phyloP scores from a whole-genome alignment of 1,140 invertebrate species.

The Cataglyphis hispanica region DNA sequence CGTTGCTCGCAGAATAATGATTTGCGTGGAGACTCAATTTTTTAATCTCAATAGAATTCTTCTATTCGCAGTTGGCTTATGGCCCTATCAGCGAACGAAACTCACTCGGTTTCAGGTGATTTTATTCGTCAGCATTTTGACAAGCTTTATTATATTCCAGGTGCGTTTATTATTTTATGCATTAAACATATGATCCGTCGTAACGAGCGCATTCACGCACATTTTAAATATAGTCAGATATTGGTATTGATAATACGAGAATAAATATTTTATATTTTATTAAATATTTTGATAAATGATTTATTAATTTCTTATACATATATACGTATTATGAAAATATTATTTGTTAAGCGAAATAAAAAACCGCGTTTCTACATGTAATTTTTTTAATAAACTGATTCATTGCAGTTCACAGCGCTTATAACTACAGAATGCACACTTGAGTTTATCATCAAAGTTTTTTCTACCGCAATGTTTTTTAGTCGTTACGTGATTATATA shows the following conservation, averaged over 20 bases:
- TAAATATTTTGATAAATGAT: not conserved
- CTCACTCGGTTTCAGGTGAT: not conserved
- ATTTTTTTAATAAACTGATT: too few species aligned
- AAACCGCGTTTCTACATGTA: too few species aligned
- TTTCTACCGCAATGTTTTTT: not conserved
- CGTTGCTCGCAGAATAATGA: not conserved
- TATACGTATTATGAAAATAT: too few species aligned
- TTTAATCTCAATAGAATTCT: not conserved
- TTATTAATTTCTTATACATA: not conserved
- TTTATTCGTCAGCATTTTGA: not conserved
- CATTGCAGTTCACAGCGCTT: not conserved
- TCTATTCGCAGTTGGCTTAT: not conserved
- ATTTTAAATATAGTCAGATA: not conserved
- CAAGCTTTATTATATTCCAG: not conserved
- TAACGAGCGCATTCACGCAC: not conserved
- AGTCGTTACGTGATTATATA: not conserved
- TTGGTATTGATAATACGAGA: too few species aligned
- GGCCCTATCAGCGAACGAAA: slow-evolving; percentile 7
- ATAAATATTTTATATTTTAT: too few species aligned
- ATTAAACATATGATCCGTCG: not conserved
- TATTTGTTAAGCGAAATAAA: too few species aligned
- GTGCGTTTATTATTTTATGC: not conserved
- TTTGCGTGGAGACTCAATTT: not conserved
- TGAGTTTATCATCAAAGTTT: not conserved
- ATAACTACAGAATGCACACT: not conserved